Percentiles rank a stretch among this genome's conserved stretches.
Conservation (phyloP, 2,888 invertebrate genomes). For the Stramonita haemastoma region DNA sequence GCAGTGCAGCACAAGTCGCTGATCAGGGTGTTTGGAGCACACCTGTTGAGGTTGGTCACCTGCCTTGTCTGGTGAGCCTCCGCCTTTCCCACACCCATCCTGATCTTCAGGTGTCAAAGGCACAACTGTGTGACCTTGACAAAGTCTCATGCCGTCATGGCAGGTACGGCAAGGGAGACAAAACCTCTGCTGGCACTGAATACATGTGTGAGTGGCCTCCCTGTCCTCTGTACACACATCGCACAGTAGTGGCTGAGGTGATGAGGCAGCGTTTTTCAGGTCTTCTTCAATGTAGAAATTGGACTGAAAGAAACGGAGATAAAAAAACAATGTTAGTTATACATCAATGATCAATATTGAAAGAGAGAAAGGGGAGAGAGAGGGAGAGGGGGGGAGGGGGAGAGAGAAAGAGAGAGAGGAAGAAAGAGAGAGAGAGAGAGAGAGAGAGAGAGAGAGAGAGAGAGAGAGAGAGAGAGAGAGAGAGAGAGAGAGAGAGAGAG, state of each 20-base stretch:
- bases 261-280: background rate
- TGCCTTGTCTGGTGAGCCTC: background rate
- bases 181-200: conserved; percentile 18
- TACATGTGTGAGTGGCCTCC: conserved; percentile 26
- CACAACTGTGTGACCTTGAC: background rate
- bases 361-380: background rate
- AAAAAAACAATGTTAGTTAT: background rate
- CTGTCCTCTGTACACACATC: background rate
- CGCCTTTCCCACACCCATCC: background rate
- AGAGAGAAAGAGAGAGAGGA: background rate
- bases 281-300: conserved; percentile 36
- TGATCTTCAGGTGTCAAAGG: background rate
- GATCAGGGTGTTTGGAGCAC: conserved; percentile 10
- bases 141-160: background rate
- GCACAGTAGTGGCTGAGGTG: conserved; percentile 4
- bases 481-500: too few species aligned
- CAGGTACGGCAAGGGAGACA: background rate
- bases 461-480: too few species aligned
- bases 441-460: background rate
- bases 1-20: conserved; percentile 4
- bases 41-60: background rate
- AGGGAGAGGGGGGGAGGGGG: background rate
- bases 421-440: background rate
- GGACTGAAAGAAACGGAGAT: background rate
- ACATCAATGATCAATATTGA: too few species aligned